These are phyloP conservation scores for Choristoneura rosaceana DNA, from an alignment of 2,888 invertebrate genomes.

Conservation along the genomic window DNA sequence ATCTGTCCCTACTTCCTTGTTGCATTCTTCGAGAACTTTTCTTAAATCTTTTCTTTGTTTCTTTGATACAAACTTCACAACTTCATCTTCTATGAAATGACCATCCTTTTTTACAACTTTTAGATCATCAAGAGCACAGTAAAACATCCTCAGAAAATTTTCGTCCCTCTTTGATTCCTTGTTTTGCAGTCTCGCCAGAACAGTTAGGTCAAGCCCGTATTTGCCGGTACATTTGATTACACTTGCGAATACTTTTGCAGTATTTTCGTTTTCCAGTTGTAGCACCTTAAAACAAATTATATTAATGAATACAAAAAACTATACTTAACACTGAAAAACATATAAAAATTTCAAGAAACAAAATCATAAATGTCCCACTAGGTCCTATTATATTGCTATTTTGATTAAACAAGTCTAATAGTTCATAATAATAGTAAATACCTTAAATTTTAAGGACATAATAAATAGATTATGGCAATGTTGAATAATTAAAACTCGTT, in stretches of 20 bases:
- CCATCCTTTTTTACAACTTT: slow-evolving; percentile 48
- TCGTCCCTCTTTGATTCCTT: slow-evolving; percentile 48
- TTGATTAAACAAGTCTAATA: no score
- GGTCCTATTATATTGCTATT: no score
- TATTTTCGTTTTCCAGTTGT: slow-evolving; percentile 28
- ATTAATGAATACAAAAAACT: not conserved
- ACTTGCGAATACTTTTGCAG: slow-evolving; percentile 29
- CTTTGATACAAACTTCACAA: slow-evolving; percentile 54
- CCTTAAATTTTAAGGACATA: not conserved
- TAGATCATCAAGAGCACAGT: slow-evolving; percentile 57
- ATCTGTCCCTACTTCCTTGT: slow-evolving; percentile 52
- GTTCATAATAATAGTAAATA: not conserved
- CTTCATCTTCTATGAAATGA: slow-evolving; percentile 56
- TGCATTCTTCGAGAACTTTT: slow-evolving; percentile 58
- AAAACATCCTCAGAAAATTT: slow-evolving; percentile 54
- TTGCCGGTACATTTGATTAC: slow-evolving; percentile 26
- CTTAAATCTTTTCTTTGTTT: slow-evolving; percentile 52
- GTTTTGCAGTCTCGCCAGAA: slow-evolving; percentile 13
- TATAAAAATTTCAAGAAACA: no score
- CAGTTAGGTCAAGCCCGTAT: slow-evolving; percentile 17
- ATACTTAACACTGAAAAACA: not conserved
- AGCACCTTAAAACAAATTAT: slow-evolving; percentile 25
- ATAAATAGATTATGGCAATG: not conserved
- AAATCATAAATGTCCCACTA: no score
- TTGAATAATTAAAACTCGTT: slow-evolving; percentile 8